Percentiles rank a stretch among this genome's conserved stretches.
Evolutionary conservation across 2,888 invertebrate species (phyloP).

Genomic region (Drepana falcataria): DNA sequence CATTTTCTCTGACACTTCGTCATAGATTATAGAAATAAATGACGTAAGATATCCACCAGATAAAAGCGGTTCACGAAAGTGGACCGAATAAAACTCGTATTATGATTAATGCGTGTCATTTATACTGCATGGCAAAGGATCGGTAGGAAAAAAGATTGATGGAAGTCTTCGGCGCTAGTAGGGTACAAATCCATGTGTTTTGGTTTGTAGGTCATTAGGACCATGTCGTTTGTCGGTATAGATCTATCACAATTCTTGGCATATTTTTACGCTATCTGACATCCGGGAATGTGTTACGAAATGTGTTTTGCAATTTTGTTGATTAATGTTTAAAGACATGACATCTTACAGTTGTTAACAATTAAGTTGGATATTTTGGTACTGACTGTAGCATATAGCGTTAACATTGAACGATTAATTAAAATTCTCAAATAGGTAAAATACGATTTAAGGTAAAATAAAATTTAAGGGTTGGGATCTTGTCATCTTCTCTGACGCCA

Average conservation of each 20-base stretch:
- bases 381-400: no score
- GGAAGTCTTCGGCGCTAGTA: conserved; percentile 40
- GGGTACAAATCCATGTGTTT: conserved; percentile 34
- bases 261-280: conserved; percentile 6
- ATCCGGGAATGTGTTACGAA: neutral
- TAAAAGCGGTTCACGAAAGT: conserved; percentile 46
- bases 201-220: conserved; percentile 29
- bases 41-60: conserved; percentile 35
- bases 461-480: no score
- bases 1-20: conserved; percentile 23
- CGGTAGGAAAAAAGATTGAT: conserved; percentile 60
- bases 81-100: conserved; percentile 47
- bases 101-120: conserved; percentile 69
- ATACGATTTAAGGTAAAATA: no score
- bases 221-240: neutral
- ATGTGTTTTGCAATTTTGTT: conserved; percentile 2
- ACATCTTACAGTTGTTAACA: no score
- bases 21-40: conserved; percentile 33
- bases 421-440: no score
- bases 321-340: conserved; percentile 3
- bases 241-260: neutral
- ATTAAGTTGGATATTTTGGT: no score
- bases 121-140: conserved; percentile 46
- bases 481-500: no score
- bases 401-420: no score